phyloP scores from a whole-genome alignment of 2,797 vertebrate species.

The Crax fasciolata region DNA sequence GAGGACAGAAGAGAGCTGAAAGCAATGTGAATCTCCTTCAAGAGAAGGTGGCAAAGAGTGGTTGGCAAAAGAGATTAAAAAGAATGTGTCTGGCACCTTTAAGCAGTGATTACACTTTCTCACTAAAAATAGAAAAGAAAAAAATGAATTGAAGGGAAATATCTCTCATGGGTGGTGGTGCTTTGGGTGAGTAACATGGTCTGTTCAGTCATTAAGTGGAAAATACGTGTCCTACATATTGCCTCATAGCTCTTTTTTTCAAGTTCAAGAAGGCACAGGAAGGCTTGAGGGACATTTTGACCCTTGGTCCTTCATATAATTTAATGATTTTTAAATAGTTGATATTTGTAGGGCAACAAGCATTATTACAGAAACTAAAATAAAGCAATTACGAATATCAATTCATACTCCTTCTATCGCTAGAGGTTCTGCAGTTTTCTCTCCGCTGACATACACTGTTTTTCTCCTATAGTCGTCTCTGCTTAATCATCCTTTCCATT shows the following conservation, averaged over 20 bases:
- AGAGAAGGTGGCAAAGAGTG: background rate
- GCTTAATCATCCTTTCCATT: conserved; percentile 50
- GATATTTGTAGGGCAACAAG: background rate
- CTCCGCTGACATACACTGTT: background rate
- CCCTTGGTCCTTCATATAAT: background rate
- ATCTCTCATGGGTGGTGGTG: background rate
- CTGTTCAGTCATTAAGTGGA: conserved; percentile 4
- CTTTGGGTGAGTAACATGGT: background rate
- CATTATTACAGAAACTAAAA: background rate
- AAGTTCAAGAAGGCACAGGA: background rate
- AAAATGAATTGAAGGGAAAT: background rate
- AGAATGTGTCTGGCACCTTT: background rate
- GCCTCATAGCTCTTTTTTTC: background rate
- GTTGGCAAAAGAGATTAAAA: background rate
- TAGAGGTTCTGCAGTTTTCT: background rate
- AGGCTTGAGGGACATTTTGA: background rate
- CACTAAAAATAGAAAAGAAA: background rate
- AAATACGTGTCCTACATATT: conserved; percentile 9
- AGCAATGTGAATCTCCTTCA: background rate
- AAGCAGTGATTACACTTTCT: background rate
- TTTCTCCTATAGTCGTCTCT: background rate
- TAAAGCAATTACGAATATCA: background rate
- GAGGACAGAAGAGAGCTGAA: background rate
- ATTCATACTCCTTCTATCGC: background rate
- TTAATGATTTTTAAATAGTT: background rate